Conservation (phyloP, 2,113 vertebrate species). For the Protobothrops flavoviridis region DNA sequence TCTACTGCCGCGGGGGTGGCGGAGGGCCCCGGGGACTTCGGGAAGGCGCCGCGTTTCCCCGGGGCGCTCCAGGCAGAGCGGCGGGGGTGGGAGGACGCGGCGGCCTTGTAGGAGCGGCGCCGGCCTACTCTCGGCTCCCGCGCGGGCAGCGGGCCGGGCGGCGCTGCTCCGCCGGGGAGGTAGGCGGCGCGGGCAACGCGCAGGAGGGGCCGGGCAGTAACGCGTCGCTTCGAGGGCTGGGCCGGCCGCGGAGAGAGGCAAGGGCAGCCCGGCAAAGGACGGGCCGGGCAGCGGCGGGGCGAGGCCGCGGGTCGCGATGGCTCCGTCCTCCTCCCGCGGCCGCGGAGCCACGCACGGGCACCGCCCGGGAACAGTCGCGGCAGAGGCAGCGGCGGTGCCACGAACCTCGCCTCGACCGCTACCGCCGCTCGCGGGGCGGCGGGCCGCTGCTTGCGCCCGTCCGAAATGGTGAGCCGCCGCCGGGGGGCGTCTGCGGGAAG, state of each 20-base stretch:
- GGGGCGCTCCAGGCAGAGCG: not conserved
- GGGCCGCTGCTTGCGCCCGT: not conserved
- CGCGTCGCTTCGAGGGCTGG: too few species aligned
- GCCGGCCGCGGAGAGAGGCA: not conserved
- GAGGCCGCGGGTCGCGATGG: not conserved
- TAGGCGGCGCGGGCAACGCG: too few species aligned
- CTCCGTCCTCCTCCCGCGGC: not conserved
- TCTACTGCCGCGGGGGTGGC: not conserved
- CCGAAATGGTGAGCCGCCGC: not conserved
- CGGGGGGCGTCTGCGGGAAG: not conserved
- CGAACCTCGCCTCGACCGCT: not conserved
- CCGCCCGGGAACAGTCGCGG: not conserved
- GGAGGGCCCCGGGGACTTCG: not conserved
- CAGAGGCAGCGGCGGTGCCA: not conserved
- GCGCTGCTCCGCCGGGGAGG: not conserved
- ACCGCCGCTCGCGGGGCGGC: not conserved
- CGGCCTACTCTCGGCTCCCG: not conserved
- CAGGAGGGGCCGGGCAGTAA: not conserved
- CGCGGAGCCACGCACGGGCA: not conserved
- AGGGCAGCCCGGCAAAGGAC: not conserved
- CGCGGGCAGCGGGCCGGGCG: not conserved
- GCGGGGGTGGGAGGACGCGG: not conserved
- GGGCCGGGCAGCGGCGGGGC: not conserved
- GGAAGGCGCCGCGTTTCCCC: not conserved
- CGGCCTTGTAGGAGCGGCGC: not conserved